Conservation (phyloP, 2,888 invertebrate species). For the Mythimna vitellina region DNA sequence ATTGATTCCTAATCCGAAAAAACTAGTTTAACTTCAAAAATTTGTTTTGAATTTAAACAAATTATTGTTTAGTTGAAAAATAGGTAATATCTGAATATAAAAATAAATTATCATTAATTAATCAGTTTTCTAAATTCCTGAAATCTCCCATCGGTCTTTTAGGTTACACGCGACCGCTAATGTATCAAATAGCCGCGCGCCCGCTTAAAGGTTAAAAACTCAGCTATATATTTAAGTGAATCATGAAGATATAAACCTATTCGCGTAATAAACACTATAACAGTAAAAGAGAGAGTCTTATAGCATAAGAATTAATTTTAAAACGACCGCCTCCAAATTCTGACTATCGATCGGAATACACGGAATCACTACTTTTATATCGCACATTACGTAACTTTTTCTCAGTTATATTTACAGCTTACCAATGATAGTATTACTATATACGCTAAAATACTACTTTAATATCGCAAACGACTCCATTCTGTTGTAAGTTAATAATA, state of each 20-base stretch:
- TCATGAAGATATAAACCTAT: not conserved
- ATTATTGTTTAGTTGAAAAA: no score
- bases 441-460: slow-evolving; percentile 11
- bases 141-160: no score
- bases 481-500: not conserved
- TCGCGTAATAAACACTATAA: not conserved
- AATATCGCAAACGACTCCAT: slow-evolving; percentile 2
- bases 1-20: no score
- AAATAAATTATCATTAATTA: no score
- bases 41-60: no score
- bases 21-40: no score
- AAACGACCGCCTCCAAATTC: slow-evolving; percentile 5
- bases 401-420: slow-evolving; percentile 26
- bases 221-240: not conserved
- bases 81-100: no score
- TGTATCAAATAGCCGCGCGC: no score
- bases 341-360: slow-evolving; percentile 19
- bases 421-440: slow-evolving; percentile 2
- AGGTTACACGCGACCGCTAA: no score
- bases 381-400: slow-evolving; percentile 2
- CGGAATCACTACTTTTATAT: slow-evolving; percentile 25
- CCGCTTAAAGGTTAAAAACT: no score
- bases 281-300: not conserved
- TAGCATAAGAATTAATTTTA: slow-evolving; percentile 1
- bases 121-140: no score